A percentile compares a stretch with the other conserved stretches of the same genome.
Evolutionary conservation across 2,797 vertebrate genomes (phyloP).

Genomic region (Siniperca scherzeri): DNA sequence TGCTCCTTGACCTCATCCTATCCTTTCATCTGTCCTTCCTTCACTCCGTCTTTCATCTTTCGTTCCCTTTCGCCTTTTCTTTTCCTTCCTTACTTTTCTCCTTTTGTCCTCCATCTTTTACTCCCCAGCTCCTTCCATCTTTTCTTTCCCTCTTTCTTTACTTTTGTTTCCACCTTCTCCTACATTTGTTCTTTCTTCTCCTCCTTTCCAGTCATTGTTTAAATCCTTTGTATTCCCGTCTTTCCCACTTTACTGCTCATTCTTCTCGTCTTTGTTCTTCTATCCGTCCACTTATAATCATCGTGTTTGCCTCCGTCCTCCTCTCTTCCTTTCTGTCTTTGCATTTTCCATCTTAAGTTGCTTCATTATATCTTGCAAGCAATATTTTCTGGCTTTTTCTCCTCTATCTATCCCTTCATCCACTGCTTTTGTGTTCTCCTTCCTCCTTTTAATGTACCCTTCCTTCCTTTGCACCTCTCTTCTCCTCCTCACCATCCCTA

Average conservation of each 20-base stretch:
- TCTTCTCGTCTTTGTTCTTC: neutral
- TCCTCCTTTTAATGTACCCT: neutral
- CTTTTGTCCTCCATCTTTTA: neutral
- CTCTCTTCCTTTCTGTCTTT: neutral
- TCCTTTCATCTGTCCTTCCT: neutral
- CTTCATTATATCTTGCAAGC: neutral
- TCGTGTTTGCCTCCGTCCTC: neutral
- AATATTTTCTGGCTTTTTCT: neutral
- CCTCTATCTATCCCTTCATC: neutral
- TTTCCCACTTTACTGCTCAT: neutral
- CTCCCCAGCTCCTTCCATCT: neutral
- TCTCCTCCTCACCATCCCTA: too few species aligned
- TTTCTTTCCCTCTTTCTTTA: neutral
- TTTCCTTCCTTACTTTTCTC: neutral
- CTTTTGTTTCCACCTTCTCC: neutral
- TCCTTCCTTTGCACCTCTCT: neutral
- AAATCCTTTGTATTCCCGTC: neutral
- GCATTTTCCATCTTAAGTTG: neutral
- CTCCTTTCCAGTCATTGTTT: neutral
- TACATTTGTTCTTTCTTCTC: neutral
- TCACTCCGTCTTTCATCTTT: neutral
- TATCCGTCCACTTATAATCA: neutral
- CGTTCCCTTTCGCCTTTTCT: neutral
- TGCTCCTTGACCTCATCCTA: too few species aligned
- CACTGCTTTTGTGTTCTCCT: neutral